phyloP scores from a whole-genome alignment of 1,140 invertebrate species.

The Papilio helenus region DNA sequence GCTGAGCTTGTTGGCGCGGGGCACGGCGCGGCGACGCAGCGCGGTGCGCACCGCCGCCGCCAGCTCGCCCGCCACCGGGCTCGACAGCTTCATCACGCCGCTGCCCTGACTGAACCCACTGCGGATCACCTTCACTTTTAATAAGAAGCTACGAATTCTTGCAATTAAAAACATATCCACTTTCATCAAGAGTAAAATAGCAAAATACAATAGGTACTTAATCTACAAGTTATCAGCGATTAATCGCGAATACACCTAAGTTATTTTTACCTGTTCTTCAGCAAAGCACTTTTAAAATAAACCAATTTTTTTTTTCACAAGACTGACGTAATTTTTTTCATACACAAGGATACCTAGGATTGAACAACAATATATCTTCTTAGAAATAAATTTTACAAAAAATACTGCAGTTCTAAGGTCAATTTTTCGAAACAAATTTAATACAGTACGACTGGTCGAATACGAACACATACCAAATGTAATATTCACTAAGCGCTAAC shows the following conservation, averaged over 20 bases:
- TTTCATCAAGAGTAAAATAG: not conserved
- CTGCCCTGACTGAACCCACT: conserved; percentile 56
- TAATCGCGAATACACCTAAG: no score
- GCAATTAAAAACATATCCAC: not conserved
- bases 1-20: conserved; percentile 51
- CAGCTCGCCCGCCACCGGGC: conserved; percentile 52
- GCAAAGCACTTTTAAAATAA: no score
- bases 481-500: not conserved
- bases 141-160: not conserved
- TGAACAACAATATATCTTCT: no score
- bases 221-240: no score
- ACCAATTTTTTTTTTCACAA: no score
- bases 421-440: not conserved
- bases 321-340: no score
- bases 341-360: no score
- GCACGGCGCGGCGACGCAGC: conserved; percentile 25
- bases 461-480: not conserved
- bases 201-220: not conserved
- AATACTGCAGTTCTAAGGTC: no score
- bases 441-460: not conserved
- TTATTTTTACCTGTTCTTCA: no score
- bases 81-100: conserved; percentile 60
- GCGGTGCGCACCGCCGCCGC: conserved; percentile 50
- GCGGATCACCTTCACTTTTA: conserved; percentile 21
- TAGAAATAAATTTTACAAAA: not conserved